Conservation (phyloP, 2,888 invertebrate genomes). For the Clunio marinus region DNA sequence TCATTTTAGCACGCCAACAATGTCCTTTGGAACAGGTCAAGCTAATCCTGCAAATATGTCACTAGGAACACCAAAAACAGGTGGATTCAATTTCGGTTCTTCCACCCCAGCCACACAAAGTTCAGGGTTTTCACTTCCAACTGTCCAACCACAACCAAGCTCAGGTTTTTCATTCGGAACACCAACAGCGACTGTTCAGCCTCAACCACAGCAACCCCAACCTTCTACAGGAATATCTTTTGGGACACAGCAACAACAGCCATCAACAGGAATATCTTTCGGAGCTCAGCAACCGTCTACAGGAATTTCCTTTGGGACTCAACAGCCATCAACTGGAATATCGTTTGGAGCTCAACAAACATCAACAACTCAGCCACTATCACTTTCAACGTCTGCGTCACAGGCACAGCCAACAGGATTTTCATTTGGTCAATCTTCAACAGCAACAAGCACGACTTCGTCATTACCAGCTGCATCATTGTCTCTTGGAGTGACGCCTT, state of each 20-base stretch:
- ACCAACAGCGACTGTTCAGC: slow-evolving; percentile 1
- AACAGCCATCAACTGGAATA: neutral
- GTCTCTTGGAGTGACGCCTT: neutral
- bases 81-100: neutral
- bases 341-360: neutral
- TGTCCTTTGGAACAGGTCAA: slow-evolving; percentile 40
- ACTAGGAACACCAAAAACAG: slow-evolving; percentile 37
- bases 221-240: neutral
- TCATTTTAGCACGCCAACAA: slow-evolving; percentile 23
- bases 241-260: slow-evolving; percentile 13
- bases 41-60: slow-evolving; percentile 40
- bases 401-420: neutral
- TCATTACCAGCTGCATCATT: slow-evolving; percentile 8
- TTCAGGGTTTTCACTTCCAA: neutral
- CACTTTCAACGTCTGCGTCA: slow-evolving; percentile 34
- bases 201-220: neutral
- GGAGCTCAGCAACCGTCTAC: slow-evolving; percentile 13
- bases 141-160: neutral
- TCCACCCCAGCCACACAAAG: neutral
- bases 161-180: slow-evolving; percentile 9
- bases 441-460: neutral
- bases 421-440: neutral
- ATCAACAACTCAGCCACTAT: neutral
- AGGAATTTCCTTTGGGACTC: slow-evolving; percentile 40
- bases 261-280: neutral